Percentiles rank a stretch among this genome's conserved stretches.
Evolutionary conservation across 2,113 vertebrate species (phyloP).

Genomic region (Eptatretus burgeri): DNA sequence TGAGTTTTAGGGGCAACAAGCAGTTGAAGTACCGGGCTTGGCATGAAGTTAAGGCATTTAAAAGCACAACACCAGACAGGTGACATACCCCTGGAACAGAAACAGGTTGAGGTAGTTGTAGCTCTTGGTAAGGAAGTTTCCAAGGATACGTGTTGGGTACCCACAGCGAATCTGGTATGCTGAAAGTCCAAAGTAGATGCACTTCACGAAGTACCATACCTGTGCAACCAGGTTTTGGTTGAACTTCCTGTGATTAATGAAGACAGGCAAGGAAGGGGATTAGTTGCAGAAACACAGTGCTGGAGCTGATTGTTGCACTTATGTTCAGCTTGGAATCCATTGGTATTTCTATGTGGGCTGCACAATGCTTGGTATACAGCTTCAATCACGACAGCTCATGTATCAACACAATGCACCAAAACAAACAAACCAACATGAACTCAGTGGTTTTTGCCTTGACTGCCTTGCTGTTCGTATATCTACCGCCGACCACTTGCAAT

Average conservation of each 20-base stretch:
- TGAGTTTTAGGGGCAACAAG: not conserved
- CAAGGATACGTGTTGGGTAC: constrained; percentile 80
- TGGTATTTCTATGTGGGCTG: too few species aligned
- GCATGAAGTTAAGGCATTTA: not conserved
- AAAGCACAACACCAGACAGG: too few species aligned
- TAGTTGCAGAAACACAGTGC: too few species aligned
- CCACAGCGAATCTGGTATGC: constrained; percentile 97
- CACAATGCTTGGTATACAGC: too few species aligned
- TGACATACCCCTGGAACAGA: constrained; percentile 79
- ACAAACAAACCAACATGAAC: too few species aligned
- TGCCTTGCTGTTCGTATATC: too few species aligned
- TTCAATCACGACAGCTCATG: too few species aligned
- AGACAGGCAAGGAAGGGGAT: constrained; percentile 11
- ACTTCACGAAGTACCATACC: constrained; percentile 99
- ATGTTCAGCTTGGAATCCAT: too few species aligned
- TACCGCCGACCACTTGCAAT: too few species aligned
- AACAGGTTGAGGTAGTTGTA: constrained; percentile 97
- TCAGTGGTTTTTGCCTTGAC: too few species aligned
- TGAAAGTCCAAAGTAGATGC: constrained; percentile 82
- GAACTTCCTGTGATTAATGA: constrained; percentile 38
- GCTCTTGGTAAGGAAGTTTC: constrained; percentile 97
- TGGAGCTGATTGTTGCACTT: too few species aligned
- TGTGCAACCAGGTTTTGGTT: constrained; percentile 74
- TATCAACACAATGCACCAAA: too few species aligned
- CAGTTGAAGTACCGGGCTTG: not conserved